phyloP scores from a whole-genome alignment of 1,140 invertebrate species.

The Drosophila obscura region DNA sequence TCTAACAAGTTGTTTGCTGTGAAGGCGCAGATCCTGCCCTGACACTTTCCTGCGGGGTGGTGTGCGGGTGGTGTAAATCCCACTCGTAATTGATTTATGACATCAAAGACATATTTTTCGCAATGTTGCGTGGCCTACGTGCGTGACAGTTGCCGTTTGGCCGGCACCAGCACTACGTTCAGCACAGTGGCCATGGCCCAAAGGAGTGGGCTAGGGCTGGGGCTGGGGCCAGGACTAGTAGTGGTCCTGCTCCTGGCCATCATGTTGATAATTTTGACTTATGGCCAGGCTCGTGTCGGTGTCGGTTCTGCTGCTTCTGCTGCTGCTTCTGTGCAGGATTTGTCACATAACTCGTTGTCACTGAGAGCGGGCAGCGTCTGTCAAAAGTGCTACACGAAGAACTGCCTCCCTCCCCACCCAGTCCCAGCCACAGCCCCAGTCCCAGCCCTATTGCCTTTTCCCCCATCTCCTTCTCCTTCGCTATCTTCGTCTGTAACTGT shows the following conservation, averaged over 20 bases:
- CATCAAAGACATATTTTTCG: slow-evolving; percentile 84
- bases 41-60: neutral
- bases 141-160: slow-evolving; percentile 70
- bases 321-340: slow-evolving; percentile 67
- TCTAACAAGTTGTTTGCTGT: slow-evolving; percentile 71
- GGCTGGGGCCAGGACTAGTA: slow-evolving; percentile 22
- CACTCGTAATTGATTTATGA: slow-evolving; percentile 83
- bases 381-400: slow-evolving; percentile 35
- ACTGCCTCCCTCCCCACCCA: neutral
- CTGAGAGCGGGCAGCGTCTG: slow-evolving; percentile 26
- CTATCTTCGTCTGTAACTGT: slow-evolving; percentile 8
- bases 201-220: slow-evolving; percentile 14
- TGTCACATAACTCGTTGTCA: slow-evolving; percentile 71
- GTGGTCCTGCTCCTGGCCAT: slow-evolving; percentile 52
- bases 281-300: slow-evolving; percentile 44
- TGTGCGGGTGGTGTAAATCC: slow-evolving; percentile 51
- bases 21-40: slow-evolving; percentile 61
- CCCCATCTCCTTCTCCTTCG: slow-evolving; percentile 2
- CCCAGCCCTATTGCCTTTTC: neutral
- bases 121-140: slow-evolving; percentile 83
- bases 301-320: slow-evolving; percentile 22
- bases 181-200: slow-evolving; percentile 5
- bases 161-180: slow-evolving; percentile 1
- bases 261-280: slow-evolving; percentile 84
- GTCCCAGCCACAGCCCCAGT: no score